Evolutionary conservation across 1,140 invertebrate genomes (phyloP), one percentile per base, ranked within the genome.

Genomic region (Asobara japonica): DNA sequence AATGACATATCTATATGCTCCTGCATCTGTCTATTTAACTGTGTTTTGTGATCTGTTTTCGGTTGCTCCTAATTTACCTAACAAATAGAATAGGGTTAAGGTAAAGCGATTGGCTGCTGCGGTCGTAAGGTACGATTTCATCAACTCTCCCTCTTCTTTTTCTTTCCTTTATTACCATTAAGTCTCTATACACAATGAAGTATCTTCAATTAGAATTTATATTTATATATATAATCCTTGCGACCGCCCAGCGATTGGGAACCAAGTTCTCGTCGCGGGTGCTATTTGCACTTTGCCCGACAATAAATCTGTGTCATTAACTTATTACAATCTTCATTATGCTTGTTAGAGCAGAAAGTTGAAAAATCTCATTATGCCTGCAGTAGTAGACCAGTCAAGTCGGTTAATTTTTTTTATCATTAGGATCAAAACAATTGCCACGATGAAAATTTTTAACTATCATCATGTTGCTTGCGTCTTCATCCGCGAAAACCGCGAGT

Each of bases 111-210:
- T 29, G 16, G 36, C 65, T 67, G 65, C 41, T n/a, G 65, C 65
- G 65, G 65, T 67, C 65, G 65, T 67, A 67, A 67, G 65, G 41
- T 67, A 67, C 65, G 41, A 67, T 67, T n/a, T 67, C n/a, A 45
- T 65, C 41, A 45, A 30, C 27, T 66, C 38, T 11, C 48, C 25
- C 8, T 10, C 48, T 67, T 67, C n/a, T n/a, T n/a, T n/a, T n/a
- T n/a, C n/a, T n/a, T n/a, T n/a, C n/a, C n/a, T n/a, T n/a, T n/a
- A n/a, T n/a, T n/a, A n/a, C n/a, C n/a, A 48, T 67, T 45, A 51
- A 62, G 60, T 62, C 27, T 62, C 60, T 67, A 67, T 67, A 67
- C 41, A 67, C 65, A 67, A 51, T 67, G 65, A 41, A 67, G 22
- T 41, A 45, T 67, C 27, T n/a, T 67, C 41, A 27, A 45, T 27